Evolutionary conservation across 2,888 invertebrate species (phyloP), one percentile per base, ranked within the genome.

Genomic region (Azorinus chamasolen): DNA sequence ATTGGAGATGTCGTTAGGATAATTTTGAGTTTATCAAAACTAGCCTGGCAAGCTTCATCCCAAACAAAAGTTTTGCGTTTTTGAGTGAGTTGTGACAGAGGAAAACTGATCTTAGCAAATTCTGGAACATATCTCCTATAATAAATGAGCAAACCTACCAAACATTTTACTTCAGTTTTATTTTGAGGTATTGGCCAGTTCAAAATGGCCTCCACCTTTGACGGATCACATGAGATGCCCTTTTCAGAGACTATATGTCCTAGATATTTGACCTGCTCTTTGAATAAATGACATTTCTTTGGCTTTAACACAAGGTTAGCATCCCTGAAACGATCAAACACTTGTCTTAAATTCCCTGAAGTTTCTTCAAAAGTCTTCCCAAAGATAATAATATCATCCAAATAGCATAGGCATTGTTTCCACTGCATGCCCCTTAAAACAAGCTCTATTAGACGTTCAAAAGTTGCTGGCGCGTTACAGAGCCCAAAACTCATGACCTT

Each of bases 321-420:
- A 10, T 50, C 32, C 16, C 71, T 22, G 14, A 86, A 71, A 16
- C 77, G 43, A 12, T 64, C 41, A 32, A 87, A 71, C 12, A 88
- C 80, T 18, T 24, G 24, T 27, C 50, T 8, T 1, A 88, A 57
- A 32, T 78, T 66, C 22, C 53, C 41, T 10, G 83, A 43, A 24
- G 51, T 27, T 20, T 45, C 54, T 24, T 68, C 65, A 39, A 83
- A 76, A 2, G 69, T 57, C 25, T 50, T 66, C 6, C 75, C 71
- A 69, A 77, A 78, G 1, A 83, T 64, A 6, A 84, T 70, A 2
- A 84, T 48, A 50, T 83, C 86, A 63, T 86, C 86, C 10, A 84
- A 48, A 50, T 87, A 83, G 53, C 51, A 59, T 16, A 74, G 32
- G 39, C 63, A 74, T 37, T 51, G 57, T 55, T 66, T 50, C 61